These are phyloP conservation scores for Lepidochitona cinerea DNA, from an alignment of 2,888 invertebrate species.

Conservation along the genomic window DNA sequence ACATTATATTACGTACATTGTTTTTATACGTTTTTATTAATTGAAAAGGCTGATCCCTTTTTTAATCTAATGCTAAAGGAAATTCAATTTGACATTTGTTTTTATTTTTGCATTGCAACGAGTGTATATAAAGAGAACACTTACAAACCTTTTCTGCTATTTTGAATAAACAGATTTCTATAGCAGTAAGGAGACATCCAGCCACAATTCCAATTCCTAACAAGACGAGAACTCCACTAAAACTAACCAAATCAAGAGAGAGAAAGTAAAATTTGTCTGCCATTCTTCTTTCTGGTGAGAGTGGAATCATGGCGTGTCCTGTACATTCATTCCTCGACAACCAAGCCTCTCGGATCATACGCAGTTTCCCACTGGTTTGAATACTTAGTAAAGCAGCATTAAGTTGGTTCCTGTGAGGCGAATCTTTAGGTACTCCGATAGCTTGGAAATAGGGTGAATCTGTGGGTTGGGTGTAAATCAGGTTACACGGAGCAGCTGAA, in stretches of 20 bases:
- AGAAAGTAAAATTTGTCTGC: background rate
- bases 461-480: constrained; percentile 42
- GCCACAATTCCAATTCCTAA: constrained; percentile 45
- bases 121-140: background rate
- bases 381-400: constrained; percentile 38
- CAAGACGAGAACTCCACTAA: constrained; percentile 52
- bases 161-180: constrained; percentile 29
- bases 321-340: constrained; percentile 40
- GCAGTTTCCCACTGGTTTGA: constrained; percentile 39
- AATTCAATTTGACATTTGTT: too few species aligned
- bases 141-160: background rate
- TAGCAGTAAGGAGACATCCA: constrained; percentile 44
- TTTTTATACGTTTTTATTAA: too few species aligned
- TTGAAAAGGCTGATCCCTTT: too few species aligned
- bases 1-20: too few species aligned
- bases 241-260: constrained; percentile 46
- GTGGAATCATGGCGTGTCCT: constrained; percentile 9
- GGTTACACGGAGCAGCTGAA: constrained; percentile 48
- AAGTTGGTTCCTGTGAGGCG: constrained; percentile 23
- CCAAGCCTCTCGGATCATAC: constrained; percentile 47
- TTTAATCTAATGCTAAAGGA: too few species aligned
- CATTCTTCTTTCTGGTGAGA: background rate
- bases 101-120: too few species aligned
- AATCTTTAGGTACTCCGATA: constrained; percentile 37
- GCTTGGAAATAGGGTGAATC: constrained; percentile 35